Evolutionary conservation across 2,797 vertebrate species (phyloP).

Genomic region (Molothrus aeneus): DNA sequence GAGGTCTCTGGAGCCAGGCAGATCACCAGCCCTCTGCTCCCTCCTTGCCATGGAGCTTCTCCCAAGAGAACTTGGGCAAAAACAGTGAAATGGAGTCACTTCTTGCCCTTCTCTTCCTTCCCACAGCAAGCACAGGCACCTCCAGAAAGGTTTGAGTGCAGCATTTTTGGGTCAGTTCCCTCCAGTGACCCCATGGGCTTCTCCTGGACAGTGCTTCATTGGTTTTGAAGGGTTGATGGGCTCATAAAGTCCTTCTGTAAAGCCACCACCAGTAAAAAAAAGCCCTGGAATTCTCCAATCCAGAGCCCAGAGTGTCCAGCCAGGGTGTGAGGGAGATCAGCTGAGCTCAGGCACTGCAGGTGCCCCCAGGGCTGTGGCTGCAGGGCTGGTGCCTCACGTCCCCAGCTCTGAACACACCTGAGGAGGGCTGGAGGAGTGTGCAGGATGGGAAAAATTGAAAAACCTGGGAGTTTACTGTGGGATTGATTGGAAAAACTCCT

Average conservation of each 20-base stretch:
- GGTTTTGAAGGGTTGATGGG: background rate
- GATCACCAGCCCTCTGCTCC: background rate
- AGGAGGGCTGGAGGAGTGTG: background rate
- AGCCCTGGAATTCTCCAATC: fast-evolving
- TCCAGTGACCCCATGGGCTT: background rate
- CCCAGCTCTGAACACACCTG: background rate
- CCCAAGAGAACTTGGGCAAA: background rate
- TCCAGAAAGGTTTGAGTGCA: background rate
- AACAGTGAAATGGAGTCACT: background rate
- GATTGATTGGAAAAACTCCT: background rate
- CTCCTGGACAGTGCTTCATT: background rate
- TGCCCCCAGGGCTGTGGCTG: background rate
- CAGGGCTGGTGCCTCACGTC: background rate
- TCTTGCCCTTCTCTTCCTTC: background rate
- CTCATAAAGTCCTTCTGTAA: background rate
- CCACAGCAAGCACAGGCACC: background rate
- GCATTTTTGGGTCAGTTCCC: background rate
- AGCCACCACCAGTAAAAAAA: background rate
- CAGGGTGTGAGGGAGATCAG: background rate
- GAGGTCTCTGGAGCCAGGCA: no score
- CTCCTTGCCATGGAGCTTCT: background rate
- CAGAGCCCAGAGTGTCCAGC: background rate
- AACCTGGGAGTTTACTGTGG: background rate
- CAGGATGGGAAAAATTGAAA: background rate
- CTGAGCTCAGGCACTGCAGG: background rate